phyloP scores from a whole-genome alignment of 2,888 invertebrate species.

The Diloba caeruleocephala region DNA sequence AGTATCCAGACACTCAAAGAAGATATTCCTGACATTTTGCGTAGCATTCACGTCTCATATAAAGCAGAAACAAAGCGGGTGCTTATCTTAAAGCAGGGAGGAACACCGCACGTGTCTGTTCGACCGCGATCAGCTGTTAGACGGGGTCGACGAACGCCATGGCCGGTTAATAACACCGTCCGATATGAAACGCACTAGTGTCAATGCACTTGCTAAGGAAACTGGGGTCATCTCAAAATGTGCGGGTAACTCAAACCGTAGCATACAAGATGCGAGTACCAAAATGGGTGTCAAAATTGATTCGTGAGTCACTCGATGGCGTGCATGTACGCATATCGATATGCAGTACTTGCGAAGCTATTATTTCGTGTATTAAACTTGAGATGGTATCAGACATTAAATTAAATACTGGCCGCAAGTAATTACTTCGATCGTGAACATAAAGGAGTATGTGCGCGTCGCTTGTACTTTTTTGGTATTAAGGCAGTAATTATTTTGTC shows the following conservation, averaged over 20 bases:
- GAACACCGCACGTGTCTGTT: conserved; percentile 65
- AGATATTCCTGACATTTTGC: background rate
- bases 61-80: conserved; percentile 41
- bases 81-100: conserved; percentile 46
- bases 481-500: conserved; percentile 5
- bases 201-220: conserved; percentile 64
- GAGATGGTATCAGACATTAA: conserved; percentile 3
- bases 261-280: conserved; percentile 43
- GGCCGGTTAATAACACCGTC: conserved; percentile 66
- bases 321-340: conserved; percentile 33
- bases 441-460: conserved; percentile 18
- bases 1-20: conserved; percentile 16
- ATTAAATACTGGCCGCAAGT: conserved; percentile 9
- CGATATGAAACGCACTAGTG: conserved; percentile 61
- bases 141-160: conserved; percentile 65
- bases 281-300: conserved; percentile 48
- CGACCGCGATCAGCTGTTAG: conserved; percentile 70
- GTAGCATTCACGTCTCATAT: conserved; percentile 8
- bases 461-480: conserved; percentile 17
- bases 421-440: conserved; percentile 20
- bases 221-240: conserved; percentile 54
- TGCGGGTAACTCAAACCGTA: conserved; percentile 51
- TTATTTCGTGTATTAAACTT: conserved; percentile 17
- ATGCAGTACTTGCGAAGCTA: conserved; percentile 14
- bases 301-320: conserved; percentile 45